Evolutionary conservation across 37 sponge, comb jelly and placozoan species (phyloP), one percentile per base, ranked within the genome.

Genomic region (Halichondria panicea): DNA sequence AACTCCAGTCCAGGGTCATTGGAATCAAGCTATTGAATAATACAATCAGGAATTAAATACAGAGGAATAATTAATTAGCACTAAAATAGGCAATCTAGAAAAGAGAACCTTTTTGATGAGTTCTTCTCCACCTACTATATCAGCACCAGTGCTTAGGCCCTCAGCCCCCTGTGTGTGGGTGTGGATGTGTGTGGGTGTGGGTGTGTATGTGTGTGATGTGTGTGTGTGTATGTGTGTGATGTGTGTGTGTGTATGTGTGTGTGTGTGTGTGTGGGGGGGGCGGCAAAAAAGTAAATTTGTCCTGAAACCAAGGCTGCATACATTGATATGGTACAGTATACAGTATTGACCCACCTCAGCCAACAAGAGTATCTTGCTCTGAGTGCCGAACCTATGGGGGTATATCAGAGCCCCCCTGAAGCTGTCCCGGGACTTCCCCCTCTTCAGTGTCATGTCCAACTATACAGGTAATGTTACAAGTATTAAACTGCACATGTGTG

Each of bases 281-380:
- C 15, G 52, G 52, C 52, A 48, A n/a, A n/a, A n/a, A n/a, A n/a
- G n/a, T n/a, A n/a, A n/a, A n/a, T n/a, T n/a, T n/a, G n/a, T n/a
- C n/a, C n/a, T n/a, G n/a, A n/a, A n/a, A n/a, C n/a, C n/a, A n/a
- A n/a, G n/a, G n/a, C n/a, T n/a, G n/a, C n/a, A n/a, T n/a, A n/a
- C n/a, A n/a, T n/a, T n/a, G n/a, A n/a, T n/a, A n/a, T n/a, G n/a
- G n/a, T n/a, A n/a, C n/a, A n/a, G n/a, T n/a, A n/a, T n/a, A n/a
- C n/a, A n/a, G n/a, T n/a, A n/a, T n/a, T n/a, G n/a, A n/a, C 67
- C 54, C 5, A 84, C 85, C 72, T 84, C 85, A 40, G 81, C 81
- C 60, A 89, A 46, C 3, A 89, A 35, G 18, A 89, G 66, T 11
- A 89, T 31, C 34, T 46, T 79, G 38, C 52, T 67, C 12, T 69